These are phyloP conservation scores for Sinosuthora webbiana DNA, from an alignment of 2,113 vertebrate genomes.

Conservation along the genomic window DNA sequence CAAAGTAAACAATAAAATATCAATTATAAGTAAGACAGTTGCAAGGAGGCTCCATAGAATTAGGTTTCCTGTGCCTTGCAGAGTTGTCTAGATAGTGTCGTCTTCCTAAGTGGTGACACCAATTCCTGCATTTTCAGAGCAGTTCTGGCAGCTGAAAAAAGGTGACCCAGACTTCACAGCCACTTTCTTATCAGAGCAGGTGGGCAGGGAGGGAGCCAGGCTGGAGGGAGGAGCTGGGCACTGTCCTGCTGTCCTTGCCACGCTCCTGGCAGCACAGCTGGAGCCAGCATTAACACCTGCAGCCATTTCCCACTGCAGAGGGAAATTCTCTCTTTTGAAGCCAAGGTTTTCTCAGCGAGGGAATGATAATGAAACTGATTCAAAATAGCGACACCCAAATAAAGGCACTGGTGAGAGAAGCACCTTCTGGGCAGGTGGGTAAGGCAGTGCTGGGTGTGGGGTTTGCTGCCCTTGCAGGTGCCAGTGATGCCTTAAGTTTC, in stretches of 20 bases:
- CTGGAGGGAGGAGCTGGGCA: rapidly evolving
- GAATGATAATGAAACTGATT: neutral
- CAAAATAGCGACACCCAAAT: neutral
- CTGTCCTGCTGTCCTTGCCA: neutral
- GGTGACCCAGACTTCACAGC: neutral
- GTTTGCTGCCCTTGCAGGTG: neutral
- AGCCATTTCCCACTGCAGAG: rapidly evolving
- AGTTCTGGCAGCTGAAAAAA: neutral
- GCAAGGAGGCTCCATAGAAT: neutral
- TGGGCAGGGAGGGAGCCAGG: neutral
- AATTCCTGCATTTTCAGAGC: neutral
- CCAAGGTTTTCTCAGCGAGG: neutral
- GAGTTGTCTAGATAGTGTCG: neutral
- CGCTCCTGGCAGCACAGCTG: rapidly evolving
- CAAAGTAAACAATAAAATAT: conserved; percentile 50
- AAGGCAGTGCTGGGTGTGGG: neutral
- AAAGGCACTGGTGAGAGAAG: neutral
- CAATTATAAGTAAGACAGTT: neutral
- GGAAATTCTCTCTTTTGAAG: neutral
- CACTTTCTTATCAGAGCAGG: neutral
- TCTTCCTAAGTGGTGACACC: neutral
- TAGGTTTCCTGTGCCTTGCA: neutral
- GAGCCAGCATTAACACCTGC: neutral
- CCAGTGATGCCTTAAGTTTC: neutral
- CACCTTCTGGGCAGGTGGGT: neutral